Conservation (phyloP, 2,888 invertebrate genomes). For the Trachelus tabidus region DNA sequence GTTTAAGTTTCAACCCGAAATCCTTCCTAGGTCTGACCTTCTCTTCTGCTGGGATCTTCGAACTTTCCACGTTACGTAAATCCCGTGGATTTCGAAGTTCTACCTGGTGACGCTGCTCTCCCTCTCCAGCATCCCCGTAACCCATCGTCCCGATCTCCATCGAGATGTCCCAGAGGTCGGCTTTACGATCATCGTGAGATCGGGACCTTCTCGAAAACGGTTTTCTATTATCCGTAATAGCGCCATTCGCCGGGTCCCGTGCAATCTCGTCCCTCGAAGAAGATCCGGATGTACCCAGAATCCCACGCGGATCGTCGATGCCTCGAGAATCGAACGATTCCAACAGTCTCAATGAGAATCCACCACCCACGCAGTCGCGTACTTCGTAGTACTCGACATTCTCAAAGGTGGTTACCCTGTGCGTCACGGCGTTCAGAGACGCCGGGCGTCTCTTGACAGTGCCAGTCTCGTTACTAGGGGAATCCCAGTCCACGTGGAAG, state of each 20-base stretch:
- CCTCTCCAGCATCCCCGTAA: background rate
- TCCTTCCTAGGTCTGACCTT: slow-evolving; percentile 32
- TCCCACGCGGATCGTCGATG: slow-evolving; percentile 1
- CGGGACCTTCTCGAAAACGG: slow-evolving; percentile 2
- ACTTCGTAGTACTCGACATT: slow-evolving; percentile 40
- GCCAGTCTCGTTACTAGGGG: slow-evolving; percentile 77
- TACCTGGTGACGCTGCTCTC: background rate
- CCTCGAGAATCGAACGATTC: slow-evolving; percentile 19
- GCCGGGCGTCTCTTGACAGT: slow-evolving; percentile 77
- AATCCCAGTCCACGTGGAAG: slow-evolving; percentile 76
- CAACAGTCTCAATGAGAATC: slow-evolving; percentile 28
- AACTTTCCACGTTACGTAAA: background rate
- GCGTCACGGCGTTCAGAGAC: slow-evolving; percentile 62
- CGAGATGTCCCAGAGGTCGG: slow-evolving; percentile 10
- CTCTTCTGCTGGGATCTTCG: background rate
- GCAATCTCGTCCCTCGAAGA: background rate
- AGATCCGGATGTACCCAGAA: slow-evolving; percentile 9
- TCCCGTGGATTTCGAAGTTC: background rate
- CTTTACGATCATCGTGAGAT: slow-evolving; percentile 17
- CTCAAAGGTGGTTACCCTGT: slow-evolving; percentile 20
- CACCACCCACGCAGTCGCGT: slow-evolving; percentile 29
- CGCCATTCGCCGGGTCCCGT: background rate
- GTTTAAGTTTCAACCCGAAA: slow-evolving; percentile 43
- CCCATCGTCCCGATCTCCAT: slow-evolving; percentile 1
- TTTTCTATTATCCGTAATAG: slow-evolving; percentile 19